Evolutionary conservation across 2,888 invertebrate species (phyloP), one percentile per base, ranked within the genome.

Genomic region (Marasmarcha lunaedactyla): DNA sequence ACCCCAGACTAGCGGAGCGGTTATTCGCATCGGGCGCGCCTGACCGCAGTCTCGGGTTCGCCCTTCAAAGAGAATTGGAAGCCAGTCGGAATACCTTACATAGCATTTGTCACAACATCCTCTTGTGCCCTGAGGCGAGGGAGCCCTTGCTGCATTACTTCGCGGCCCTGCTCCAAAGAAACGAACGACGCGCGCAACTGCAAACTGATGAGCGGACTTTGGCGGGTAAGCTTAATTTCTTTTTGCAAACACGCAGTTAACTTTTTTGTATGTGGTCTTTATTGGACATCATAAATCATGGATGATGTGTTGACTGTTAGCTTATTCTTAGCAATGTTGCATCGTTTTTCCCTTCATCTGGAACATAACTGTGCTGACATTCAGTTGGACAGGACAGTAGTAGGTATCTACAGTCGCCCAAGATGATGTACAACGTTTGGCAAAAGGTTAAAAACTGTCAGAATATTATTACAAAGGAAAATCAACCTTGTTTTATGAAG

Each of bases 171-270:
- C 70, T 98, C 40, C 88, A 88, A 43, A 78, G 88, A 53, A 98
- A 98, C 63, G 91, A 93, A 53, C 93, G 95, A 46, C 87, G 97
- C 27, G 89, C 95, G 1, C 97, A 97, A 67, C 86, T 98, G 52
- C 95, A 95, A 63, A 92, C 91, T 25, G 95, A 97, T 64, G 95
- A 96, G 57, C 86, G 92, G 42, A 86, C 91, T 1, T 85, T 97
- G 1, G 94, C 96, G 9, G 84, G 84, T 83, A 15, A 65, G 70
- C 52, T 33, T n/a, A 2, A 10, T 11, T 4, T 30, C 2, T 35
- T 40, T 15, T 39, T 37, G 20, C 1, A 25, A 1, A 25, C n/a
- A n/a, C n/a, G n/a, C n/a, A n/a, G n/a, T n/a, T n/a, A n/a, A 33
- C n/a, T 37, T 13, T 35, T n/a, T n/a, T n/a, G n/a, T n/a, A n/a